Percentiles rank a stretch among this genome's conserved stretches.
Conservation (phyloP, 2,888 invertebrate species). For the Lithophane semibrunnea region DNA sequence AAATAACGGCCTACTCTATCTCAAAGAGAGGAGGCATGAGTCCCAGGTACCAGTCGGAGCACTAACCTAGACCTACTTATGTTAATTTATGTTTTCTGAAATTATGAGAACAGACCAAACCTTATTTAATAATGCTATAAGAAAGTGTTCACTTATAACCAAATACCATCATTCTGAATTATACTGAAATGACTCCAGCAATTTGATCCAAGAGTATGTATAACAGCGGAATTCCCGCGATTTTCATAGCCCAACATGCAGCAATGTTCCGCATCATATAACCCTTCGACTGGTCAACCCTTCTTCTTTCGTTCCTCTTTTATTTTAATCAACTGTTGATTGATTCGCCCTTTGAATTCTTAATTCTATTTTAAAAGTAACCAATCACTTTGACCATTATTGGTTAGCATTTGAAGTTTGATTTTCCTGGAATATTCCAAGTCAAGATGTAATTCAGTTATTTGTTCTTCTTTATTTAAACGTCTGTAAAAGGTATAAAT, state of each 20-base stretch:
- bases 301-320: constrained; percentile 71
- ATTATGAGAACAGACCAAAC: background rate
- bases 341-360: constrained; percentile 69
- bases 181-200: background rate
- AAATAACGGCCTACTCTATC: background rate
- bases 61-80: too few species aligned
- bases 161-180: background rate
- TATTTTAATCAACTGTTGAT: constrained; percentile 70
- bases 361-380: constrained; percentile 40
- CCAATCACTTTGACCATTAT: constrained; percentile 17
- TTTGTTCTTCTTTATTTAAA: background rate
- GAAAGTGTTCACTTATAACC: background rate
- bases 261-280: constrained; percentile 68
- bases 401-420: constrained; percentile 16
- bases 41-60: background rate
- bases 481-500: background rate
- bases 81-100: too few species aligned
- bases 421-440: background rate
- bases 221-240: constrained; percentile 18
- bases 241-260: constrained; percentile 59
- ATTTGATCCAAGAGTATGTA: background rate
- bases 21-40: background rate
- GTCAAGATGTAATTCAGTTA: background rate
- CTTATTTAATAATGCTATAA: background rate
- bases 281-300: constrained; percentile 68